Evolutionary conservation across 2,113 vertebrate species (phyloP).

Genomic region (Eptesicus fuscus): DNA sequence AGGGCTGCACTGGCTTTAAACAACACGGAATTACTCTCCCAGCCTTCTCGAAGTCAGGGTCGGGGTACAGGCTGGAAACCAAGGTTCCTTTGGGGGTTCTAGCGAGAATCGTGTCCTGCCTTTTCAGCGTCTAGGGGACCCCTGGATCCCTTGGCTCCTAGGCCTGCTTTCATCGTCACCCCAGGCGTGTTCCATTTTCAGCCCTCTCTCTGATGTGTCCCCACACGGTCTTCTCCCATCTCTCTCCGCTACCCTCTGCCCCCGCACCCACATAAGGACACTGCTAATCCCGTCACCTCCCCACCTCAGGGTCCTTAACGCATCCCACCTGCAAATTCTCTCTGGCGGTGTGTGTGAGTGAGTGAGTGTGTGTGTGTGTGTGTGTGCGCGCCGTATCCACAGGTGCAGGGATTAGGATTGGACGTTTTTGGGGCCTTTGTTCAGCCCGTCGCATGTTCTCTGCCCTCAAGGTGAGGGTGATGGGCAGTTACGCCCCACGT

Average conservation of each 20-base stretch:
- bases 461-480: not conserved
- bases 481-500: fast-evolving
- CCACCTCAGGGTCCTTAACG: not conserved
- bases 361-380: too few species aligned
- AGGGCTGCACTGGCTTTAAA: not conserved
- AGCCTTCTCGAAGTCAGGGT: not conserved
- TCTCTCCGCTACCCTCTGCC: not conserved
- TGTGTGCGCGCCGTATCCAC: fast-evolving
- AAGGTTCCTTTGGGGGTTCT: not conserved
- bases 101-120: not conserved
- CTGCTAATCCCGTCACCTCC: not conserved
- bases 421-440: fast-evolving
- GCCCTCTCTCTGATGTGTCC: not conserved
- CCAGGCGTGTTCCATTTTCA: not conserved
- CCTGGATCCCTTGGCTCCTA: not conserved
- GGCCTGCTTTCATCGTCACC: not conserved
- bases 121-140: not conserved
- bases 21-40: fast-evolving
- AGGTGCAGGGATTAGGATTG: not conserved
- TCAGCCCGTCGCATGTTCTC: fast-evolving
- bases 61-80: not conserved
- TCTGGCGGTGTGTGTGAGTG: too few species aligned
- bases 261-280: not conserved
- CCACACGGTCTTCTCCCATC: not conserved
- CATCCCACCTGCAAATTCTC: not conserved